A percentile compares a stretch with the other conserved stretches of the same genome.
These are phyloP conservation scores for Macaca mulatta DNA, from an alignment of 2,113 vertebrate genomes.

Conservation along the genomic window DNA sequence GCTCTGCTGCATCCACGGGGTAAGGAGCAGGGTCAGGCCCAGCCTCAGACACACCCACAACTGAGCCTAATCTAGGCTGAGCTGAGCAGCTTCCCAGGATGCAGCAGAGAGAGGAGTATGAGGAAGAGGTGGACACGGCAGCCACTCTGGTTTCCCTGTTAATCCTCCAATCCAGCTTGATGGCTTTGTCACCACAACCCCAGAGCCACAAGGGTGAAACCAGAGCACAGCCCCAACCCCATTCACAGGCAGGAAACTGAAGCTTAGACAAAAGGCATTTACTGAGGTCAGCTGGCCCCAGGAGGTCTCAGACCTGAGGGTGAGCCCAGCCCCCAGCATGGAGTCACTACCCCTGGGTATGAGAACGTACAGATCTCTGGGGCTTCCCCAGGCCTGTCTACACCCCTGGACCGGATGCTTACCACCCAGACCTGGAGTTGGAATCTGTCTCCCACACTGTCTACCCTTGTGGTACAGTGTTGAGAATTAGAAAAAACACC, in stretches of 20 bases:
- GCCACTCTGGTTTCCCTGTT: not conserved
- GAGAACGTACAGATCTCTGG: not conserved
- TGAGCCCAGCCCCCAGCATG: conserved; percentile 79
- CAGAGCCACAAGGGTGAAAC: not conserved
- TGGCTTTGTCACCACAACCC: not conserved
- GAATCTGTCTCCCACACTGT: not conserved
- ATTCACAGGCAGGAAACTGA: not conserved
- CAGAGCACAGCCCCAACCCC: not conserved
- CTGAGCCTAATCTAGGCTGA: not conserved
- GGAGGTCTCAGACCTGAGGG: not conserved
- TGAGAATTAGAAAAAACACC: not conserved
- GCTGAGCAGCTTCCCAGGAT: not conserved
- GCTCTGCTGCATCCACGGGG: conserved; percentile 57
- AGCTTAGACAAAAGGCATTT: conserved; percentile 40
- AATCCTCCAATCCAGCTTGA: not conserved
- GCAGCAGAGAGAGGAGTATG: not conserved
- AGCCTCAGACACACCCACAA: not conserved
- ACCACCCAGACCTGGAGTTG: not conserved
- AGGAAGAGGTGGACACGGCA: not conserved
- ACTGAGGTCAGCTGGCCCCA: conserved; percentile 85
- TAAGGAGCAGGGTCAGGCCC: not conserved
- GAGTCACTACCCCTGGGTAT: not conserved
- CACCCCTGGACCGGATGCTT: not conserved
- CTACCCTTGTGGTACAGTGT: not conserved
- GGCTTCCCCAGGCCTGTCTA: not conserved